Percentiles rank a stretch among this genome's conserved stretches.
Conservation (phyloP, 2,113 vertebrate species). For the Grammomys dolichurus region DNA sequence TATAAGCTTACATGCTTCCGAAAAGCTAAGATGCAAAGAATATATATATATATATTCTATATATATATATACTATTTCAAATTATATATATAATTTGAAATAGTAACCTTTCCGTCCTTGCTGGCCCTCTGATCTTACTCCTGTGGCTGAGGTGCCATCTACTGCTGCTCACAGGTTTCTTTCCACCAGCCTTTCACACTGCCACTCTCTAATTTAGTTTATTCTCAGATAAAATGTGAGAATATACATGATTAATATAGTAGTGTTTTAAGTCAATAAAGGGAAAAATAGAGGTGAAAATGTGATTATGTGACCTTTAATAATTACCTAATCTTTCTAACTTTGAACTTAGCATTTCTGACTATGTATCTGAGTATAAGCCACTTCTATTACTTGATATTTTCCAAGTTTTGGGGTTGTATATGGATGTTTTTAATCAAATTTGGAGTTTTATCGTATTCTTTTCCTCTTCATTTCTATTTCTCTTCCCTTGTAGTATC, state of each 20-base stretch:
- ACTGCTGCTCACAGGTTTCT: not conserved
- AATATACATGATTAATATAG: not conserved
- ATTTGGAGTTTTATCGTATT: not conserved
- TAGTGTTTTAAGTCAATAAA: not conserved
- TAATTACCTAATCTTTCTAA: not conserved
- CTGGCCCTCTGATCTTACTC: not conserved
- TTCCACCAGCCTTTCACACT: not conserved
- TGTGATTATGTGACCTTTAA: not conserved
- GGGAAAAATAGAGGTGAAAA: not conserved
- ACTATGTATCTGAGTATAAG: not conserved
- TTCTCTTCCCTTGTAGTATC: not conserved
- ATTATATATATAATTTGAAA: not conserved
- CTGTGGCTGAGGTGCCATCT: not conserved
- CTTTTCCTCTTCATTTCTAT: not conserved
- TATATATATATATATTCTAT: no score
- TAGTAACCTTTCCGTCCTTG: not conserved
- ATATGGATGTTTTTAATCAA: not conserved
- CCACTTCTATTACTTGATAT: not conserved
- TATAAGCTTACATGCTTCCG: not conserved
- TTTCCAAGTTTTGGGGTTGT: not conserved
- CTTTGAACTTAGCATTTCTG: not conserved
- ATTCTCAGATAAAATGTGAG: not conserved
- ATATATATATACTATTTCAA: no score
- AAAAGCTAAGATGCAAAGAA: not conserved
- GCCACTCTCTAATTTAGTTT: not conserved